Evolutionary conservation across 2,888 invertebrate species (phyloP), one percentile per base, ranked within the genome.

Genomic region (Therioaphis trifolii): DNA sequence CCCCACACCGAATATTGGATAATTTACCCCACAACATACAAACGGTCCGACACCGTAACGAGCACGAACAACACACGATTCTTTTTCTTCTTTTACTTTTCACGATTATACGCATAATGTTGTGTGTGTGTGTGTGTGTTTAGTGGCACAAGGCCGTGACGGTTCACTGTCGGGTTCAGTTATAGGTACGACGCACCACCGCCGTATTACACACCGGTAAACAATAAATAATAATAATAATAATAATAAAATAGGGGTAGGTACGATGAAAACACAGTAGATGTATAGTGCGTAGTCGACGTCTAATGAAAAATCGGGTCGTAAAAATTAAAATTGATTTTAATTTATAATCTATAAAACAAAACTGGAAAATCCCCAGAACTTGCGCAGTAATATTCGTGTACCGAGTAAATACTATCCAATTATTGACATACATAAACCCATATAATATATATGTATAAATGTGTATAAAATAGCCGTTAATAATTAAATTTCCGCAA

Each of bases 1-100:
- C 43, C 29, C 15, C 15, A 1, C 46, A 24, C 43, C 27, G 4
- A 21, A 61, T 77, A 77, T 77, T 72, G 35, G 72, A 72, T 82
- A 74, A 72, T 82, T 82, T 74, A 63, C 63, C 82, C 71, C 68
- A 82, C 24, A 5, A n/a, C 21, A 5, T 43, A n/a, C n/a, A n/a
- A n/a, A 49, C 72, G 27, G 61, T 82, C 82, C 63, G 63, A 74
- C 80, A 72, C 80, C 71, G 80, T 80, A 61, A 80, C 80, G 66
- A 71, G 71, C 63, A 43, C 71, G 63, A 35, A 35, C 69, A 52
- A 74, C 43, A 35, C 46, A 14, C 14, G 52, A 5, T 40, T 4
- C n/a, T 52, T 18, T 71, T 27, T 49, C 18, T 15, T 49, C 46
- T 71, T 27, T 18, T 3, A 24, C 2, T 21, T 18, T 46, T 71